Conservation (phyloP, 2,113 vertebrate species). For the Corvus cornix region DNA sequence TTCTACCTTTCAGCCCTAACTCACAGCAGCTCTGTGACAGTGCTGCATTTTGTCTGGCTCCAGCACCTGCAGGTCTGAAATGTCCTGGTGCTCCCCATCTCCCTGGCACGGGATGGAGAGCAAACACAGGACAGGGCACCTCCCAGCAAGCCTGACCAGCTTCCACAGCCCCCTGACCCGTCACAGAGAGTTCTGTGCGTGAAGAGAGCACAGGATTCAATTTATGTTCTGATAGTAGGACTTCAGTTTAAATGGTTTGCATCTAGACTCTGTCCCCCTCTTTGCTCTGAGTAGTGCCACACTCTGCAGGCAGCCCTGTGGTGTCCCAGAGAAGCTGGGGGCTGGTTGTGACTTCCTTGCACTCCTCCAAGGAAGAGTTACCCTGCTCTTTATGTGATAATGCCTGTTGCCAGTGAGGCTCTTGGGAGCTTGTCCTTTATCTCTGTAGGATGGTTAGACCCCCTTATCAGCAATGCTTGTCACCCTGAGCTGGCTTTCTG, state of each 20-base stretch:
- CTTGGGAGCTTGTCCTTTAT: neutral
- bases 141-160: neutral
- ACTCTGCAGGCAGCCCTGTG: rapidly evolving
- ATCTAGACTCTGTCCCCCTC: rapidly evolving
- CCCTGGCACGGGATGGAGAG: neutral
- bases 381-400: neutral
- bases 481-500: neutral
- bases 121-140: neutral
- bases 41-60: neutral
- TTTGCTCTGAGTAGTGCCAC: neutral
- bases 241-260: neutral
- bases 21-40: neutral
- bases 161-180: neutral
- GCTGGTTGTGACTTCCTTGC: neutral
- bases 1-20: neutral
- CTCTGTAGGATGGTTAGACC: neutral
- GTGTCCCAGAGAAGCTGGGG: neutral
- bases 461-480: rapidly evolving
- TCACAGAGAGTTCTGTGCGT: neutral
- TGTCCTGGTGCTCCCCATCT: rapidly evolving
- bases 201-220: rapidly evolving
- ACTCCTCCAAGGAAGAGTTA: neutral
- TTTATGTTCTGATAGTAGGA: neutral
- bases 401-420: neutral
- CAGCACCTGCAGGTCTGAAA: neutral